A percentile compares a stretch with the other conserved stretches of the same genome.
Conservation (phyloP, 1,140 invertebrate genomes). For the Neuroterus valhalla region DNA sequence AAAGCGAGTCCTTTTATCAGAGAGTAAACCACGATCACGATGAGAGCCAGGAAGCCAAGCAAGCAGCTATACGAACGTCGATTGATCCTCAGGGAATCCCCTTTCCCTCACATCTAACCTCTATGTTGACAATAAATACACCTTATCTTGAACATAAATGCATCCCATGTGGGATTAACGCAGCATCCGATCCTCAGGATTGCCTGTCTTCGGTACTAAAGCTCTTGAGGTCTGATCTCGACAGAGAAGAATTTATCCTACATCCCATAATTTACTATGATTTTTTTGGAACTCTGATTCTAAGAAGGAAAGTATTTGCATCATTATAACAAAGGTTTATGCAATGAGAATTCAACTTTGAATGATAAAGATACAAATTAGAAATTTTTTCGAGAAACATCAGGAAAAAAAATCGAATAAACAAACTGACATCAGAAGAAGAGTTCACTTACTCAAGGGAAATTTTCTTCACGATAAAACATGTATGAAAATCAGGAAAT, state of each 20-base stretch:
- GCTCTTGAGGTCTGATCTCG: background rate
- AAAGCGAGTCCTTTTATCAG: constrained; percentile 48
- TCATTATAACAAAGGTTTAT: too few species aligned
- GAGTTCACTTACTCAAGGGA: too few species aligned
- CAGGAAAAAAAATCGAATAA: too few species aligned
- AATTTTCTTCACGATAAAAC: too few species aligned
- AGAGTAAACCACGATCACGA: constrained; percentile 42
- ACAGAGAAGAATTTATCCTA: background rate
- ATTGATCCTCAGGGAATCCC: constrained; percentile 23
- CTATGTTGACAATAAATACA: constrained; percentile 2
- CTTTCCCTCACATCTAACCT: background rate
- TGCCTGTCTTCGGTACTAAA: background rate
- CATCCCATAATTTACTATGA: too few species aligned
- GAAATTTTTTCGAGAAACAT: too few species aligned
- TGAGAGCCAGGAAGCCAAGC: background rate
- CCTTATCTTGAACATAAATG: constrained; percentile 33
- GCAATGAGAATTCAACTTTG: too few species aligned
- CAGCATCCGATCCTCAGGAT: constrained; percentile 14
- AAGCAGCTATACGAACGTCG: constrained; percentile 11
- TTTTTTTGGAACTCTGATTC: too few species aligned
- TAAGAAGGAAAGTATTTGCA: too few species aligned
- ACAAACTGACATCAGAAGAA: too few species aligned
- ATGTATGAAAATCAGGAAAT: too few species aligned
- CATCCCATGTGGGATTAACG: constrained; percentile 21
- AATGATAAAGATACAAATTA: too few species aligned